Base-by-base conservation (phyloP, 2,888 invertebrate genomes). In the Aplocera efformata region DNA sequence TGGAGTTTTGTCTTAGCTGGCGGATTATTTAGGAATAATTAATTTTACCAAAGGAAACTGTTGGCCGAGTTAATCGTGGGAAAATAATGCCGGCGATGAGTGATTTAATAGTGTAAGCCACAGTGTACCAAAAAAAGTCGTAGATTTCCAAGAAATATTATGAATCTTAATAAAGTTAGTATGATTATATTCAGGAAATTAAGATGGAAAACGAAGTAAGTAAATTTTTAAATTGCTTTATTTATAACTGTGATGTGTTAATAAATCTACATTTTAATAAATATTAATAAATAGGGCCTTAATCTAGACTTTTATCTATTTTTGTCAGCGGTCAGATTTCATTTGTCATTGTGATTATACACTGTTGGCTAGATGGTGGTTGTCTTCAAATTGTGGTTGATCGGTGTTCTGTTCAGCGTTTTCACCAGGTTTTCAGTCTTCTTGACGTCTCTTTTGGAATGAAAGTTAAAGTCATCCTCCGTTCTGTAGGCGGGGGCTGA, bases 361-460 rank as follows among this genome's bases (percentile, higher is more conserved):
- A 17, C 5, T 17, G 13, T 17, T 17, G 2, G 13, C 3, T 17
- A n/a, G n/a, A n/a, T n/a, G n/a, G 42, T 44, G 44, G 38, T 39
- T n/a, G 40, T 56, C 32, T 60, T 64, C 42, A 52, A 38, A 37
- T 63, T 60, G n/a, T 39, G n/a, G 8, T 48, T 48, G 4, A 48
- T 31, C 8, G 55, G 44, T 10, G 50, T 40, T 26, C 53, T 50
- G n/a, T 56, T 48, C 3, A 46, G 25, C 8, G 40, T 53, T n/a
- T 34, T 48, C 11, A 37, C 48, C 27, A 42, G 42, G 3, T 48
- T 45, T 7, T 65, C 63, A 7, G 43, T 50, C 17, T 67, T 72
- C 38, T 71, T 71, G 29, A 67, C 60, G 24, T 83, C 81, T 8
- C 85, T 68, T 47, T 85, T 86, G 41, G 67, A 72, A 47, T 76